Evolutionary conservation across 92 coral and sea anemone genomes (phyloP).

Genomic region (Paragorgia papillata): DNA sequence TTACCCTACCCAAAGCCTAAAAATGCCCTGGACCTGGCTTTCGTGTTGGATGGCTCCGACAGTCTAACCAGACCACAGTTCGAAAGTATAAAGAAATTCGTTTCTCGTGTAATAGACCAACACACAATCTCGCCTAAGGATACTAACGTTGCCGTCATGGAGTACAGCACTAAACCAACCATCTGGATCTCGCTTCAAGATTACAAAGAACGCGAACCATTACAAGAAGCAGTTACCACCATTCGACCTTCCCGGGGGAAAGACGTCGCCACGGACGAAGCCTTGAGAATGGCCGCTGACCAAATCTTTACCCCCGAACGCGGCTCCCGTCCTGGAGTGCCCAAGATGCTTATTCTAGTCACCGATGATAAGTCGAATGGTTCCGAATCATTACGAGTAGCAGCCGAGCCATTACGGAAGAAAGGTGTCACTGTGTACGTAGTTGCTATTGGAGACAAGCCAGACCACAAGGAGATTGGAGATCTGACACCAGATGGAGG

Average conservation of each 20-base stretch:
- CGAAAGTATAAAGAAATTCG: slow-evolving; percentile 63
- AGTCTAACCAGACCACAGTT: slow-evolving; percentile 62
- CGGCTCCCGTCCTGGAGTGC: slow-evolving; percentile 63
- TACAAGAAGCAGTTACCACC: slow-evolving; percentile 61
- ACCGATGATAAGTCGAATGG: slow-evolving; percentile 64
- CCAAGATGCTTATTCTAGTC: slow-evolving; percentile 69
- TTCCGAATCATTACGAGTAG: slow-evolving; percentile 51
- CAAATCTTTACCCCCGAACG: slow-evolving; percentile 61
- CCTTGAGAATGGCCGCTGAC: slow-evolving; percentile 64
- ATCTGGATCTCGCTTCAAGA: slow-evolving; percentile 63
- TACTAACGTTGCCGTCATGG: slow-evolving; percentile 69
- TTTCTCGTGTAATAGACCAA: slow-evolving; percentile 50
- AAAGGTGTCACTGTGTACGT: slow-evolving; percentile 70
- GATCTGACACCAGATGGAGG: slow-evolving; percentile 34
- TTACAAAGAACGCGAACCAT: slow-evolving; percentile 49
- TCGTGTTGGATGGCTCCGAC: slow-evolving; percentile 82
- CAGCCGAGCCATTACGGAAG: slow-evolving; percentile 65
- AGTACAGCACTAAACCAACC: slow-evolving; percentile 68
- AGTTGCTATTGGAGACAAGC: slow-evolving; percentile 66
- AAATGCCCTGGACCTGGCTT: slow-evolving; percentile 73
- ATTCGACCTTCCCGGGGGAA: slow-evolving; percentile 58
- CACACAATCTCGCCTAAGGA: slow-evolving; percentile 64
- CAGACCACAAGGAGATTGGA: slow-evolving; percentile 53
- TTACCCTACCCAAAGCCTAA: slow-evolving; percentile 56
- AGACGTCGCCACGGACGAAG: slow-evolving; percentile 57